Conservation (phyloP, 2,797 vertebrate species). For the Oreortyx pictus region DNA sequence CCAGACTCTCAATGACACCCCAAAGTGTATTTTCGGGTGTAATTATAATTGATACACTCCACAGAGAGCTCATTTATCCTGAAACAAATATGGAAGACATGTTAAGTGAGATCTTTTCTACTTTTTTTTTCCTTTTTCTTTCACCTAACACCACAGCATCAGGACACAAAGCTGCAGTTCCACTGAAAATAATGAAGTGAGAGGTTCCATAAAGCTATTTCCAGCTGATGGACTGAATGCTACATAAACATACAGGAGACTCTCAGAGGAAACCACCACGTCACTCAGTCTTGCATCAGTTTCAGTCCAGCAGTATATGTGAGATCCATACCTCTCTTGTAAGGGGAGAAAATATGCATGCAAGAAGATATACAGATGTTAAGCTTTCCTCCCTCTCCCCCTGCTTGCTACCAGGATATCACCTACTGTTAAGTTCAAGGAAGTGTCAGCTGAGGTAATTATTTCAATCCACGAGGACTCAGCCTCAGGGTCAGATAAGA, state of each 20-base stretch:
- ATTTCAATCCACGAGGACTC: background rate
- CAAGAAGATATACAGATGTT: background rate
- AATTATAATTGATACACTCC: slow-evolving; percentile 27
- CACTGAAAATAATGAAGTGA: slow-evolving; percentile 66
- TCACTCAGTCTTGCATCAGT: background rate
- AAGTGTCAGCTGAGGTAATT: background rate
- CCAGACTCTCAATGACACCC: background rate
- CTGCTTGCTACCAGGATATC: background rate
- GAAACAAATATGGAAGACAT: background rate
- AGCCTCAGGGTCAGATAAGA: background rate
- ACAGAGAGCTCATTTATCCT: slow-evolving; percentile 55
- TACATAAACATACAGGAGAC: slow-evolving; percentile 3
- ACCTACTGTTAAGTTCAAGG: background rate
- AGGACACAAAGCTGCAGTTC: slow-evolving; percentile 27
- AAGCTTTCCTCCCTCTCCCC: background rate
- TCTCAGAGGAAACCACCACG: slow-evolving; percentile 19
- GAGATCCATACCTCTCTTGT: background rate
- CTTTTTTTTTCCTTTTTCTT: background rate
- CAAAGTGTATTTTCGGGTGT: background rate
- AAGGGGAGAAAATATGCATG: background rate
- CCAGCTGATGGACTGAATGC: slow-evolving; percentile 25
- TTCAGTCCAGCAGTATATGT: background rate
- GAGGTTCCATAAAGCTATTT: slow-evolving; percentile 59
- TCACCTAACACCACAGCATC: slow-evolving; percentile 29
- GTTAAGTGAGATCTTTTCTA: slow-evolving; percentile 10